Base-by-base conservation (phyloP, 1,140 invertebrate genomes). In the Cephus cinctus region DNA sequence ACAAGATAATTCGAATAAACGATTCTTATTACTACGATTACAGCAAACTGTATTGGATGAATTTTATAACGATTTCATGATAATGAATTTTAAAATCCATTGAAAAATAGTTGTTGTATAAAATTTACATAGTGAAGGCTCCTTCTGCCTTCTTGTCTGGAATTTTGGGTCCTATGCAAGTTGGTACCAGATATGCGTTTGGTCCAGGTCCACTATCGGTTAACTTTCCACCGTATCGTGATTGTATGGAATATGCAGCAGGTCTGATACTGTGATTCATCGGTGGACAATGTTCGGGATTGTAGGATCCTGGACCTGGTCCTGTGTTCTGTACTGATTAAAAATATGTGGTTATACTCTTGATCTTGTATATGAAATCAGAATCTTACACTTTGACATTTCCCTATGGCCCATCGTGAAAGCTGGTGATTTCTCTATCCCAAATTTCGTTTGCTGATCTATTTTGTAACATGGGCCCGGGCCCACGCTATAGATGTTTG, bases 261-360 rank as follows among this genome's bases (percentile, higher is more conserved):
- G 69, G 35, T 56, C 59, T 64, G 5, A 18, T 41, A 18, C 22
- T 41, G 43, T 74, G 71, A 53, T 73, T 75, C 41, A 69, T 54
- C 3, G 57, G 58, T 11, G 58, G 63, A 43, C 58, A 63, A 27
- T 58, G 50, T 34, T 77, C 69, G 11, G 71, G 66, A 19, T 56
- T 54, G 45, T 77, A 73, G 4, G 71, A 63, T 20, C 67, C 71
- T 1, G 75, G 71, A 49, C 75, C 73, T 18, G 75, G 75, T 14
- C 56, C 61, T 5, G 19, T 14, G 21, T 42, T 38, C 11, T 36
- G 32, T 1, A 3, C 54, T 56, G 20, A 34, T 34, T 60, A 38
- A 23, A 2, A 23, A 14, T 30, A 43, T 19, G 15, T 19, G 11
- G n/a, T 32, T n/a, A 59, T 46, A 19, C 41, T 5, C 55, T 16